phyloP scores from a whole-genome alignment of 1,140 invertebrate genomes.

The Pseudobourletiella spinata region DNA sequence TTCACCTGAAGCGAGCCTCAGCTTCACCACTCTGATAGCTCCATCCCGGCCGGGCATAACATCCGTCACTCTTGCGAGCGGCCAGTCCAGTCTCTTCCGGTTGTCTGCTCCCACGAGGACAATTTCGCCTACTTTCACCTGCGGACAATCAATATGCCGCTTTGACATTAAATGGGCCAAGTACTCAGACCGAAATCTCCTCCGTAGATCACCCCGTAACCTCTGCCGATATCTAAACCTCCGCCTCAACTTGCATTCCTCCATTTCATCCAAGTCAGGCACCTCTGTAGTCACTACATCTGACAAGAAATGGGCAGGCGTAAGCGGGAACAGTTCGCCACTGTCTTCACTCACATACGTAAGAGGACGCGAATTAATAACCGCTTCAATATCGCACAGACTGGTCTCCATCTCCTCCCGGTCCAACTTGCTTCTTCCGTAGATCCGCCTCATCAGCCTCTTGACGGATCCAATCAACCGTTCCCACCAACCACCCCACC shows the following conservation, averaged over 20 bases:
- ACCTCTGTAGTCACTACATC: neutral
- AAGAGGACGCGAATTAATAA: conserved; percentile 40
- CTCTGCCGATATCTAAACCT: neutral
- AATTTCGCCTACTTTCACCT: neutral
- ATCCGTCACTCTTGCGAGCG: neutral
- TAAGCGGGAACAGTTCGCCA: conserved; percentile 33
- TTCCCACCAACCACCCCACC: conserved; percentile 23
- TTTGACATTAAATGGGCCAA: neutral
- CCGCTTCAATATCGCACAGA: conserved; percentile 38
- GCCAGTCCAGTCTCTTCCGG: neutral
- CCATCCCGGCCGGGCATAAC: neutral
- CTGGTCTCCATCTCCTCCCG: conserved; percentile 39
- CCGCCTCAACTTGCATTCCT: neutral
- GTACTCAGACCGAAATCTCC: neutral
- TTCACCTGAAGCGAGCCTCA: neutral
- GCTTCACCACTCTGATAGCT: neutral
- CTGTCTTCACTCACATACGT: conserved; percentile 38
- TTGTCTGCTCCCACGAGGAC: neutral
- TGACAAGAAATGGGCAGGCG: conserved; percentile 36
- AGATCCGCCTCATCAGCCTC: conserved; percentile 33
- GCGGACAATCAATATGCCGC: too few species aligned
- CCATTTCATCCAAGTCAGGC: neutral
- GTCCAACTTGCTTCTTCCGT: conserved; percentile 35
- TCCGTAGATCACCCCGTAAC: neutral
- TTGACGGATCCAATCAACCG: conserved; percentile 9